These are phyloP conservation scores for Euwallacea similis DNA, from an alignment of 1,140 invertebrate genomes.

Conservation along the genomic window DNA sequence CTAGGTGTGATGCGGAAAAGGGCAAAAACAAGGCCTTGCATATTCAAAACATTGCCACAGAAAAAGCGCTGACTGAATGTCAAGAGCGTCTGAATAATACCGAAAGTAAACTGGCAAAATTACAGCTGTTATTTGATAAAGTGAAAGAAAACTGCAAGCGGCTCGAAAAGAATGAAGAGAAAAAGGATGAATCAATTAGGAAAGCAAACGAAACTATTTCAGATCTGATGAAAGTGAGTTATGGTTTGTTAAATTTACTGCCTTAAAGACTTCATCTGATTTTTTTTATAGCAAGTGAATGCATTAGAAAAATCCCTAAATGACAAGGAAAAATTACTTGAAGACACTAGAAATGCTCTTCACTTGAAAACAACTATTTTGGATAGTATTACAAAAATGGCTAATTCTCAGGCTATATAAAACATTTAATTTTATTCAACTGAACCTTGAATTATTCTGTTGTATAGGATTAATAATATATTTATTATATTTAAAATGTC, in stretches of 20 bases:
- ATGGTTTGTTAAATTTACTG: constrained; percentile 11
- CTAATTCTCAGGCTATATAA: constrained; percentile 25
- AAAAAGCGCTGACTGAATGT: constrained; percentile 37
- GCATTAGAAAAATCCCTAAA: constrained; percentile 41
- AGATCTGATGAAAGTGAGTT: constrained; percentile 38
- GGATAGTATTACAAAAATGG: constrained; percentile 46
- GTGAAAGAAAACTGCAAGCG: constrained; percentile 42
- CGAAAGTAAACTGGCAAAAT: constrained; percentile 29
- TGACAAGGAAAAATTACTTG: constrained; percentile 40
- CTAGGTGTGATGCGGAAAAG: constrained; percentile 40
- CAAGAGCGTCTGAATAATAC: constrained; percentile 36
- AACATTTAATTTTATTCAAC: no score
- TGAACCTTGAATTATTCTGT: no score
- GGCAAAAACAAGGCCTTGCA: constrained; percentile 36
- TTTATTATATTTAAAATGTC: no score
- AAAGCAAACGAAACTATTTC: constrained; percentile 35
- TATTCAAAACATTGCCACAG: constrained; percentile 37
- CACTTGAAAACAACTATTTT: constrained; percentile 41
- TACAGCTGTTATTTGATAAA: constrained; percentile 40
- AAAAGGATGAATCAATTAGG: constrained; percentile 45
- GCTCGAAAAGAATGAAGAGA: constrained; percentile 42
- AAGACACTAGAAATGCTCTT: constrained; percentile 34
- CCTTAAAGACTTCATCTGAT: constrained; percentile 4
- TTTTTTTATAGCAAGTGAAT: constrained; percentile 41
- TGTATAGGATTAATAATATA: no score